Percentiles rank a stretch among this genome's conserved stretches.
These are phyloP conservation scores for Cichlasoma orientale DNA, from an alignment of 2,797 vertebrate genomes.

Conservation along the genomic window DNA sequence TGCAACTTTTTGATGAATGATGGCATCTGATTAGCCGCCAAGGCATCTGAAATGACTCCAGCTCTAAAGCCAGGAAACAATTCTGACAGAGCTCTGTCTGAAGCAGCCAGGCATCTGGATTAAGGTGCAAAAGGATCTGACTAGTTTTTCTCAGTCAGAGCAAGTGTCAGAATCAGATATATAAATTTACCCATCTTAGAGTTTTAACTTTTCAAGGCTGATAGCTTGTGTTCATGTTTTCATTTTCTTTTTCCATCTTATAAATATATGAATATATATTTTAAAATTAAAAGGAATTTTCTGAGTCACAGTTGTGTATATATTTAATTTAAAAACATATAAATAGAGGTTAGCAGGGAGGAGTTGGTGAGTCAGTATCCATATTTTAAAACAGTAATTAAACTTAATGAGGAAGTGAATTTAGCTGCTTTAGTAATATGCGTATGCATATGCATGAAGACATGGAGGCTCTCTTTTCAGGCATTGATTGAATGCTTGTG, in stretches of 20 bases:
- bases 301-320: background rate
- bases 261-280: background rate
- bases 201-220: background rate
- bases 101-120: constrained; percentile 64
- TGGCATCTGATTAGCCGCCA: constrained; percentile 61
- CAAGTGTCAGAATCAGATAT: constrained; percentile 29
- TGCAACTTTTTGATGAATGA: constrained; percentile 64
- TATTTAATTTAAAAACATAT: background rate
- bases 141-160: constrained; percentile 44
- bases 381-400: constrained; percentile 11
- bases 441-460: background rate
- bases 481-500: background rate
- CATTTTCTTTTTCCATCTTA: background rate
- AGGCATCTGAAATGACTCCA: constrained; percentile 58
- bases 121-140: constrained; percentile 57
- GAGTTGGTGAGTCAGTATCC: background rate
- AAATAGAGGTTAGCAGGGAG: background rate
- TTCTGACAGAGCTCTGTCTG: constrained; percentile 54
- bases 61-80: constrained; percentile 55
- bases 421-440: background rate
- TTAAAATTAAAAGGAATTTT: background rate
- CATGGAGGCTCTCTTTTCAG: background rate
- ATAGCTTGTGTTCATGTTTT: background rate
- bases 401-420: background rate
- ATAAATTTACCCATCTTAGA: background rate